Evolutionary conservation across 2,797 vertebrate species (phyloP).

Genomic region (Loriculus beryllinus): DNA sequence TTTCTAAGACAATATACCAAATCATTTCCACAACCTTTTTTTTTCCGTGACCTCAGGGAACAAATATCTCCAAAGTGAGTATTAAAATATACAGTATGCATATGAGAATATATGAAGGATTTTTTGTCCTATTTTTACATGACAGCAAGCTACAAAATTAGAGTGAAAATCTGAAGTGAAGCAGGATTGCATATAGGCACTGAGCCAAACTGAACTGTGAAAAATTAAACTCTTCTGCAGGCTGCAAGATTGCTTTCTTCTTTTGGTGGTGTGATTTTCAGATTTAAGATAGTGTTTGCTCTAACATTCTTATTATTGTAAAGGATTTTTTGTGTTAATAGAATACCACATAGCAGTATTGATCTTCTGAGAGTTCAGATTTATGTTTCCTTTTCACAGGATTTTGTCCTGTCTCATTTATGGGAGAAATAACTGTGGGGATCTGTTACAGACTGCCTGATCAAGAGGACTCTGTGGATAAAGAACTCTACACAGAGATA

Average conservation of each 20-base stretch:
- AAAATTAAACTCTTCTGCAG: constrained; percentile 22
- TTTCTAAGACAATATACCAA: background rate
- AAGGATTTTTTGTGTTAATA: background rate
- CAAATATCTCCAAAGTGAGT: background rate
- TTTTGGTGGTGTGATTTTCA: background rate
- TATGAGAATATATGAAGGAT: background rate
- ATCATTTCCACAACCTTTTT: background rate
- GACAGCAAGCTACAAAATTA: constrained; percentile 22
- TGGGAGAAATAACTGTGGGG: too few relatives aligned
- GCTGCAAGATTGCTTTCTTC: constrained; percentile 13
- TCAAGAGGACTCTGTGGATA: too few relatives aligned
- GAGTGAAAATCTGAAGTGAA: constrained; percentile 1
- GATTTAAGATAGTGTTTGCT: background rate
- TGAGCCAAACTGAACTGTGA: constrained; percentile 30
- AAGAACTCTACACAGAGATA: too few relatives aligned
- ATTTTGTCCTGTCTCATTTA: background rate
- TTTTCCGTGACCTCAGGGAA: background rate
- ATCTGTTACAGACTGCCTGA: too few relatives aligned
- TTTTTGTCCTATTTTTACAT: constrained; percentile 36
- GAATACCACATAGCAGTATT: background rate
- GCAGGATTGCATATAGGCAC: constrained; percentile 11
- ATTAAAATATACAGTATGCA: background rate
- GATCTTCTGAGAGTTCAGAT: background rate
- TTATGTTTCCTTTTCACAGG: background rate
- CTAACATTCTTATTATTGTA: background rate